These are phyloP conservation scores for Portevinia maculata DNA, from an alignment of 2,888 invertebrate genomes.

Conservation along the genomic window DNA sequence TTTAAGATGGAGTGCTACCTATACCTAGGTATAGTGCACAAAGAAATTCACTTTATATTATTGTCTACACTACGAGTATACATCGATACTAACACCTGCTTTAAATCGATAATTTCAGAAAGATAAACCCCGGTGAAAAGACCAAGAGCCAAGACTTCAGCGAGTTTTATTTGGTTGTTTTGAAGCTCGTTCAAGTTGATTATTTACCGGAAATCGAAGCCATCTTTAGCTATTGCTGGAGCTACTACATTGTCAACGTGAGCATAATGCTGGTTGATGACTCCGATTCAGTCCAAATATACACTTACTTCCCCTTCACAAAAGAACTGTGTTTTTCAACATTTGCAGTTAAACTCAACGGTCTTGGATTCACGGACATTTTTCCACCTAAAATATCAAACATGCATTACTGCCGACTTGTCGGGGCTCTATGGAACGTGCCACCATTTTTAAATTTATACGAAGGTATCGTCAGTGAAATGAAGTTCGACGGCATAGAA, in stretches of 20 bases:
- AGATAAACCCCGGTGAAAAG: constrained; percentile 58
- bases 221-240: constrained; percentile 62
- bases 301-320: constrained; percentile 61
- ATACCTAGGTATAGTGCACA: too few relatives aligned
- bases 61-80: too few relatives aligned
- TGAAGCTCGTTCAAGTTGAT: neutral
- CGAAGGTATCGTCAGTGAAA: neutral
- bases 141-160: constrained; percentile 48
- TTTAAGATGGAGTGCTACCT: too few relatives aligned
- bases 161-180: constrained; percentile 52
- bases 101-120: too few relatives aligned
- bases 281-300: constrained; percentile 18
- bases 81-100: too few relatives aligned
- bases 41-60: too few relatives aligned
- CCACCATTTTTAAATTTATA: constrained; percentile 68
- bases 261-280: constrained; percentile 21
- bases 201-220: constrained; percentile 19
- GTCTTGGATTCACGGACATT: constrained; percentile 3
- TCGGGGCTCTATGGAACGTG: constrained; percentile 53
- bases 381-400: constrained; percentile 50
- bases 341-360: neutral
- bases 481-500: constrained; percentile 75
- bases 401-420: constrained; percentile 42
- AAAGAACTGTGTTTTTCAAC: constrained; percentile 6
- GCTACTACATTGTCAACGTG: constrained; percentile 50